phyloP scores from a whole-genome alignment of 2,113 vertebrate genomes.

The Bagarius yarrelli region DNA sequence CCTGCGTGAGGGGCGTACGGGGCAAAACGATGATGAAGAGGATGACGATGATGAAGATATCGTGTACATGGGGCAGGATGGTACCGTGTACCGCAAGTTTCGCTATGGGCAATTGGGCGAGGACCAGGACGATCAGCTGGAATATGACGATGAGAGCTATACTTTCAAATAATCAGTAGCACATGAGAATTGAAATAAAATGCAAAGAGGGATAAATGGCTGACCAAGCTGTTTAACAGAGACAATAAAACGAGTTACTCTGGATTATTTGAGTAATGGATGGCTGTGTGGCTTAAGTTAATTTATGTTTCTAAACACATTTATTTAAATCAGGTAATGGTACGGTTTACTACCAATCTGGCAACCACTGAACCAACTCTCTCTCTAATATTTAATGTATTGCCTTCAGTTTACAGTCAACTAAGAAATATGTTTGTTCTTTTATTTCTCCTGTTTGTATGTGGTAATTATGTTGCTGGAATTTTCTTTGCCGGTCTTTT shows the following conservation, averaged over 20 bases:
- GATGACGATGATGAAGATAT: slow-evolving; percentile 87
- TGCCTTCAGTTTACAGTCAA: slow-evolving; percentile 8
- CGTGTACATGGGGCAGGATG: slow-evolving; percentile 94
- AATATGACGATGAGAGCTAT: slow-evolving; percentile 96
- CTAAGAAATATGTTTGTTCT: neutral
- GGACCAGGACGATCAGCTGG: slow-evolving; percentile 84
- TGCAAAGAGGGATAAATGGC: neutral
- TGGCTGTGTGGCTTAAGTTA: neutral
- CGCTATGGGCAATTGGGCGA: slow-evolving; percentile 85
- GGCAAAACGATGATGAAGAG: slow-evolving; percentile 62
- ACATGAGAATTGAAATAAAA: neutral
- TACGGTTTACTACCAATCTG: neutral
- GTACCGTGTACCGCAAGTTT: slow-evolving; percentile 91
- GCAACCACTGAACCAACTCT: neutral
- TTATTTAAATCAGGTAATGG: neutral
- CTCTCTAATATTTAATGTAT: neutral
- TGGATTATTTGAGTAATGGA: neutral
- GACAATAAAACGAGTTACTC: neutral
- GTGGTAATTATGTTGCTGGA: slow-evolving; percentile 17
- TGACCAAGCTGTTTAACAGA: neutral
- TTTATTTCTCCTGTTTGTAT: neutral
- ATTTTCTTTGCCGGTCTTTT: slow-evolving; percentile 1
- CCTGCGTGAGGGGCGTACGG: slow-evolving; percentile 63
- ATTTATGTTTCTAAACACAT: neutral
- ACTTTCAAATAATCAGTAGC: slow-evolving; percentile 76